Evolutionary conservation across 2,113 vertebrate genomes (phyloP).

Genomic region (Chaetura pelagica): DNA sequence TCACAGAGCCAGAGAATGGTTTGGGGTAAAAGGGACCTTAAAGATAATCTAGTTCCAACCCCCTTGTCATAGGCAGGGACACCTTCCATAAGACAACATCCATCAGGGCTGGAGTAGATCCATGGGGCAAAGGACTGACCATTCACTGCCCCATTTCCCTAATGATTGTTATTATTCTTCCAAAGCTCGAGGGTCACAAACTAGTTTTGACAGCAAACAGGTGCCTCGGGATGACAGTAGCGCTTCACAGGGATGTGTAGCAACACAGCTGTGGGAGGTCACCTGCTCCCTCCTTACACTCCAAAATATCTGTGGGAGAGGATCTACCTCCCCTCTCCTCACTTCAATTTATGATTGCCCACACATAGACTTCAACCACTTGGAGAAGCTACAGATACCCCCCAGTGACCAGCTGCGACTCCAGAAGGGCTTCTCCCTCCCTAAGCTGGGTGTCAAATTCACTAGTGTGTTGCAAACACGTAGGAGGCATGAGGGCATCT

Average conservation of each 20-base stretch:
- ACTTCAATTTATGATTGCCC: background rate
- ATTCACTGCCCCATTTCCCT: background rate
- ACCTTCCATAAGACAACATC: no score
- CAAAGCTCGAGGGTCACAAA: background rate
- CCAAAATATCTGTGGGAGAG: background rate
- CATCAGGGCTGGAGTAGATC: background rate
- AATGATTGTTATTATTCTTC: background rate
- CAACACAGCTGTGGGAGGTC: background rate
- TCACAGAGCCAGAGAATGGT: background rate
- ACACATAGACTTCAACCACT: background rate
- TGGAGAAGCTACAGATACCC: background rate
- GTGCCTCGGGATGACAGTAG: background rate
- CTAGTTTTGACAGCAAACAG: background rate
- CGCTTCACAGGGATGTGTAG: rapidly evolving
- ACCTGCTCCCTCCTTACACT: background rate
- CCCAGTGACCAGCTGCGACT: background rate
- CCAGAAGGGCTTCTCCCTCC: background rate
- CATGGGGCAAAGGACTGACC: background rate
- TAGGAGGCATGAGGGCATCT: background rate
- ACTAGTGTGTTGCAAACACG: background rate
- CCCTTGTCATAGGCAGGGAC: no score
- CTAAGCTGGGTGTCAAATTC: no score
- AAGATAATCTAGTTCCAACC: no score
- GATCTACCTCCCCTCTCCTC: background rate
- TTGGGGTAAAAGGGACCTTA: no score